Evolutionary conservation across 2,888 invertebrate species (phyloP).

Genomic region (Oithona nana): DNA sequence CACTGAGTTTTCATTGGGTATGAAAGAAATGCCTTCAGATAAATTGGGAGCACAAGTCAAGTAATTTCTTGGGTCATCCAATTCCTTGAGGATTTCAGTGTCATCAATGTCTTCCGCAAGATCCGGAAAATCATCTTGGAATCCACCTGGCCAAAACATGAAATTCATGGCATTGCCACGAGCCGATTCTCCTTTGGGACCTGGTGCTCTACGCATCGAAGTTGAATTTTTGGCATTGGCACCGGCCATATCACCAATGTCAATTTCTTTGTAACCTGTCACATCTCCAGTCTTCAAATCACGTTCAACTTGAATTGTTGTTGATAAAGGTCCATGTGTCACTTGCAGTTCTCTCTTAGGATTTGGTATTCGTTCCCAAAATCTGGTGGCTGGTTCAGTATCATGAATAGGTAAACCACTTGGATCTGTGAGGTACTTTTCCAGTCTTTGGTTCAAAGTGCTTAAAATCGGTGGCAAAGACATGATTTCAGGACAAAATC

Average conservation of each 20-base stretch:
- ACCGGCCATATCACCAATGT: constrained; percentile 27
- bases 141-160: constrained; percentile 74
- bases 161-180: constrained; percentile 57
- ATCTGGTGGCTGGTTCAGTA: neutral
- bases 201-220: constrained; percentile 32
- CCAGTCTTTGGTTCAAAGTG: neutral
- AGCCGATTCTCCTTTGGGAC: constrained; percentile 45
- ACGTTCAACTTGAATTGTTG: neutral
- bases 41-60: constrained; percentile 48
- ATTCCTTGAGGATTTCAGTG: constrained; percentile 21
- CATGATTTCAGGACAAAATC: no score
- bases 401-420: neutral
- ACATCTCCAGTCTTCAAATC: neutral
- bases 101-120: constrained; percentile 9
- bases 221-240: constrained; percentile 50
- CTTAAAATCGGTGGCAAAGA: neutral
- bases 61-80: constrained; percentile 32
- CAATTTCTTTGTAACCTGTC: neutral
- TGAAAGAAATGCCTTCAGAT: constrained; percentile 27
- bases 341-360: neutral
- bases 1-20: constrained; percentile 22
- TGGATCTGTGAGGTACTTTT: neutral
- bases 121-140: constrained; percentile 34
- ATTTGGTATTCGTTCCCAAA: neutral
- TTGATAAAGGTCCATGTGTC: neutral